Conservation (phyloP, 2,888 invertebrate species). For the Colostygia pectinataria region DNA sequence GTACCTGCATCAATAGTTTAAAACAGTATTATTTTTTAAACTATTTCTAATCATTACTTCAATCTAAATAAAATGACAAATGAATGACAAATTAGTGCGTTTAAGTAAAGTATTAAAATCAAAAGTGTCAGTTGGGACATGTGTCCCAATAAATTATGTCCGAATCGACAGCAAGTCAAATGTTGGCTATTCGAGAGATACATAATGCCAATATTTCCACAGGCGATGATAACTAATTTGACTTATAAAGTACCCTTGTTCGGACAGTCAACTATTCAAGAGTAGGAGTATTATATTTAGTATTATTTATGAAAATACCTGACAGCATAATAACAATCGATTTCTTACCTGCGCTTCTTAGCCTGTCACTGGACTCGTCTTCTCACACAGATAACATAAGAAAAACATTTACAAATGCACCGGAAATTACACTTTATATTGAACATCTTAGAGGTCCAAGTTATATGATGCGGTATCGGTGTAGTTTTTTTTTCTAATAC, state of each 20-base stretch:
- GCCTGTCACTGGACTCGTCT: slow-evolving; percentile 63
- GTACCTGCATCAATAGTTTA: too few relatives aligned
- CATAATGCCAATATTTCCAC: too few relatives aligned
- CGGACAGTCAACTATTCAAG: slow-evolving; percentile 35
- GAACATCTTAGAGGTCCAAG: background rate
- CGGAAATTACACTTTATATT: slow-evolving; percentile 17
- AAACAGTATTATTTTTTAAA: too few relatives aligned
- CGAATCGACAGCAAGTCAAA: too few relatives aligned
- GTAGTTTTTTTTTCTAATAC: slow-evolving; percentile 46
- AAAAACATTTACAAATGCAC: slow-evolving; percentile 39
- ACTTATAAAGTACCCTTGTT: slow-evolving; percentile 43
- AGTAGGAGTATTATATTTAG: slow-evolving; percentile 51
- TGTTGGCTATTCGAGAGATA: too few relatives aligned
- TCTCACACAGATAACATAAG: slow-evolving; percentile 62
- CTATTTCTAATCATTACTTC: too few relatives aligned
- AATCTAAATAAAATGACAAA: too few relatives aligned
- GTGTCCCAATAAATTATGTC: too few relatives aligned
- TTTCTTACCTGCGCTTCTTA: slow-evolving; percentile 70
- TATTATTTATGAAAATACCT: slow-evolving; percentile 50
- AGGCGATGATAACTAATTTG: slow-evolving; percentile 53
- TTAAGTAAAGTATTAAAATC: too few relatives aligned
- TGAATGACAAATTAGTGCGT: too few relatives aligned
- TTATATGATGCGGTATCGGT: background rate
- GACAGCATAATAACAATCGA: slow-evolving; percentile 67
- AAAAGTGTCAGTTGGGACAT: too few relatives aligned